Evolutionary conservation across 2,797 vertebrate genomes (phyloP).

Genomic region (Tokudaia muenninki): DNA sequence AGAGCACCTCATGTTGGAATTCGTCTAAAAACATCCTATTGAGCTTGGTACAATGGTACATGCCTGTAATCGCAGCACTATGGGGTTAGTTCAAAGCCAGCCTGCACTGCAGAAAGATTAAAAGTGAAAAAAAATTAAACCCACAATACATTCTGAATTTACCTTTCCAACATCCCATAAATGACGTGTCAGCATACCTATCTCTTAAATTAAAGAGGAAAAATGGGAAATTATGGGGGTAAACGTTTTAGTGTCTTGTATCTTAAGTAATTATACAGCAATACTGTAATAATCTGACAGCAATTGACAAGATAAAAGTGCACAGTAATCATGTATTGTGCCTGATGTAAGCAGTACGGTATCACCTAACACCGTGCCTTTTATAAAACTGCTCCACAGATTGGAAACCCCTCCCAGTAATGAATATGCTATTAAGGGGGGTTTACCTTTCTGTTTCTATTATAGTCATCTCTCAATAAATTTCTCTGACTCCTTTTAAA

Average conservation of each 20-base stretch:
- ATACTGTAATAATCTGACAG: slow-evolving; percentile 79
- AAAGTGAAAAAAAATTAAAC: background rate
- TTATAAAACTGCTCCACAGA: slow-evolving; percentile 81
- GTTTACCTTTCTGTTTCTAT: slow-evolving; percentile 84
- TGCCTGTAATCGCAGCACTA: background rate
- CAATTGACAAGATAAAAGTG: slow-evolving; percentile 83
- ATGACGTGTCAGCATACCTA: slow-evolving; percentile 57
- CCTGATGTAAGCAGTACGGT: slow-evolving; percentile 71
- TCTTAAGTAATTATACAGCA: slow-evolving; percentile 81
- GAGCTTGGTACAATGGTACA: background rate
- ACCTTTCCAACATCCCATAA: background rate
- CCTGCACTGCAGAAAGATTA: background rate
- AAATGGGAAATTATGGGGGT: slow-evolving; percentile 63
- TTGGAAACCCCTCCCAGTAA: slow-evolving; percentile 81
- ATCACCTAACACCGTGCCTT: slow-evolving; percentile 75
- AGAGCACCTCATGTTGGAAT: background rate
- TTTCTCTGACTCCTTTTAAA: slow-evolving; percentile 87
- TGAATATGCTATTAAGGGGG: slow-evolving; percentile 84
- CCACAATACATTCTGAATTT: background rate
- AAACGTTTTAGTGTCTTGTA: slow-evolving; percentile 69
- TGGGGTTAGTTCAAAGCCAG: background rate
- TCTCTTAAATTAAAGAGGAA: slow-evolving; percentile 16
- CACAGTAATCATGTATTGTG: slow-evolving; percentile 60
- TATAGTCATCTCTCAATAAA: slow-evolving; percentile 86
- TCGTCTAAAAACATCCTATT: background rate